Evolutionary conservation across 2,888 invertebrate species (phyloP).

Genomic region (Nineta flava): DNA sequence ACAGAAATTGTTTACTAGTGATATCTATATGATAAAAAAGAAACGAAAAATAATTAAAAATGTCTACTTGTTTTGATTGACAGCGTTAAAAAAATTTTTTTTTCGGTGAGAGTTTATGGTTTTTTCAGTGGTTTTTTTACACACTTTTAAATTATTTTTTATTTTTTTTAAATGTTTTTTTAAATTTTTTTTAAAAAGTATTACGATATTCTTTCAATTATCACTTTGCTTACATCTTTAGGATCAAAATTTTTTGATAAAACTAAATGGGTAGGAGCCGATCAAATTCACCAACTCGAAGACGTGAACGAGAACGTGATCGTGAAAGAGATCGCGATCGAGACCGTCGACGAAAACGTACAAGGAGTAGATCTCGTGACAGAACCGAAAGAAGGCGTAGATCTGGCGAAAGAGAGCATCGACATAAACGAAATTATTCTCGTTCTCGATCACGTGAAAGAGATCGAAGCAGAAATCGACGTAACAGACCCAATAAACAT

Average conservation of each 20-base stretch:
- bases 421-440: slow-evolving; percentile 17
- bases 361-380: slow-evolving; percentile 24
- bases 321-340: slow-evolving; percentile 28
- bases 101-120: background rate
- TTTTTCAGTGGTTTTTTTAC: background rate
- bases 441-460: slow-evolving; percentile 20
- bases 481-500: slow-evolving; percentile 25
- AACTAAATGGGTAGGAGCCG: slow-evolving; percentile 35
- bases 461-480: slow-evolving; percentile 11
- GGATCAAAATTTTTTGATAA: background rate
- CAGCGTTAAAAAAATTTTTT: background rate
- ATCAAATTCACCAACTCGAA: slow-evolving; percentile 32
- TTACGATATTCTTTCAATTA: background rate
- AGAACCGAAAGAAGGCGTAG: slow-evolving; percentile 22
- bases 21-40: background rate
- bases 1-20: background rate
- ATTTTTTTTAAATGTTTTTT: background rate
- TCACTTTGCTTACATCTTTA: too few relatives aligned
- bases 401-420: slow-evolving; percentile 22
- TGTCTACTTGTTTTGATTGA: background rate
- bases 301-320: slow-evolving; percentile 31
- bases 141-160: background rate
- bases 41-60: background rate
- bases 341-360: slow-evolving; percentile 25
- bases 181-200: background rate